Conservation (phyloP, 1,140 invertebrate genomes). For the Ips nitidus region DNA sequence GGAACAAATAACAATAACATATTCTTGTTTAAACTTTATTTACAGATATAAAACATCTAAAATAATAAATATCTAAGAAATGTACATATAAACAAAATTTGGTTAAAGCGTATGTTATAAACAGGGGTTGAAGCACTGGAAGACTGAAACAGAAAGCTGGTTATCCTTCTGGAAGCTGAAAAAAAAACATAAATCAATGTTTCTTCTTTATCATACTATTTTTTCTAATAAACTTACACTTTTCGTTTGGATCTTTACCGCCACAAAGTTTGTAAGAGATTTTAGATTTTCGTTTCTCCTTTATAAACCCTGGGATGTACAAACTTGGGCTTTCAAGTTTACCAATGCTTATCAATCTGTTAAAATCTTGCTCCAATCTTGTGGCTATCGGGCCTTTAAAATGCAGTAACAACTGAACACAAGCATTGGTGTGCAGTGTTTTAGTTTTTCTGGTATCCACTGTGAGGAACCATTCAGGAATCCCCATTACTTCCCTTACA, state of each 20-base stretch:
- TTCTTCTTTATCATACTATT: not conserved
- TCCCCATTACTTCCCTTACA: slow-evolving; percentile 77
- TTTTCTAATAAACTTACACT: slow-evolving; percentile 41
- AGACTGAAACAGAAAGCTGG: slow-evolving; percentile 23
- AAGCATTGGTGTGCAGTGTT: slow-evolving; percentile 73
- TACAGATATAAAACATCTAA: not conserved
- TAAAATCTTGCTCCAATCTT: slow-evolving; percentile 77
- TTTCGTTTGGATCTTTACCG: slow-evolving; percentile 70
- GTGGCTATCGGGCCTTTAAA: slow-evolving; percentile 81
- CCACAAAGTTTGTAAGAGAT: slow-evolving; percentile 74
- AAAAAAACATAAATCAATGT: slow-evolving; percentile 2
- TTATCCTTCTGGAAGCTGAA: slow-evolving; percentile 17
- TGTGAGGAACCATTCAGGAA: slow-evolving; percentile 87
- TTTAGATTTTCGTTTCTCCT: slow-evolving; percentile 68
- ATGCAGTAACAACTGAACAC: slow-evolving; percentile 85
- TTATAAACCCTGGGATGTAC: slow-evolving; percentile 74
- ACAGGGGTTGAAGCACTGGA: not conserved
- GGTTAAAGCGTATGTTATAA: not conserved
- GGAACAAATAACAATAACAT: no score
- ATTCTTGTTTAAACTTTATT: no score
- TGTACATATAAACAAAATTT: slow-evolving; percentile 19
- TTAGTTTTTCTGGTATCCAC: slow-evolving; percentile 81
- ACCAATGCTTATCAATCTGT: slow-evolving; percentile 70
- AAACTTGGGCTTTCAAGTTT: slow-evolving; percentile 73
- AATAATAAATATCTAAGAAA: slow-evolving; percentile 21